Evolutionary conservation across 2,113 vertebrate species (phyloP).

Genomic region (Anolis carolinensis): DNA sequence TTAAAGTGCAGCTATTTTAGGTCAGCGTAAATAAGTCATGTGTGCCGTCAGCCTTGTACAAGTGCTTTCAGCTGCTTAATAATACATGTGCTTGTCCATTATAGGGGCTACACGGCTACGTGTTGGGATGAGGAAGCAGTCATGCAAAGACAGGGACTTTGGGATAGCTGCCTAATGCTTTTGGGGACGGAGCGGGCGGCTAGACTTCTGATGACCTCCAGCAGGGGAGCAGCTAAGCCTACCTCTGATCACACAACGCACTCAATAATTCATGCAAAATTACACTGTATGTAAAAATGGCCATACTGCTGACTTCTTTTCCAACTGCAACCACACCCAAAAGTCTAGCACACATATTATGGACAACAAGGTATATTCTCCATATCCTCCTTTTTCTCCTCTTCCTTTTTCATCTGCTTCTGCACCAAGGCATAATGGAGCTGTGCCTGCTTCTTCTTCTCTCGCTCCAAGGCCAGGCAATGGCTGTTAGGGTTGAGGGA

Average conservation of each 20-base stretch:
- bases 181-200: conserved; percentile 41
- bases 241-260: conserved; percentile 44
- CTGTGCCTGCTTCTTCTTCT: too few species aligned
- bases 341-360: not conserved
- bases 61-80: conserved; percentile 79
- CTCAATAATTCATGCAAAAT: conserved; percentile 65
- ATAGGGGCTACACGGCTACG: conserved; percentile 70
- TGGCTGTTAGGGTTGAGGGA: too few species aligned
- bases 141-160: conserved; percentile 65
- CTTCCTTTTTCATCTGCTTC: too few species aligned
- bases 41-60: conserved; percentile 72
- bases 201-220: conserved; percentile 57
- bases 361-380: not conserved
- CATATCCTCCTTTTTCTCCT: too few species aligned
- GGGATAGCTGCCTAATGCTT: conserved; percentile 65
- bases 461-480: too few species aligned
- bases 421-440: too few species aligned
- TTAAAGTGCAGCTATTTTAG: conserved; percentile 79
- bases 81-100: conserved; percentile 83
- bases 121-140: conserved; percentile 66
- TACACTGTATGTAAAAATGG: conserved; percentile 36
- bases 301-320: conserved; percentile 36
- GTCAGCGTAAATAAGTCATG: conserved; percentile 78
- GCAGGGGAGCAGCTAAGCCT: conserved; percentile 64
- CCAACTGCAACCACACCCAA: conserved; percentile 23